These are phyloP conservation scores for Linurgus olivaceus DNA, from an alignment of 2,797 vertebrate species.

Conservation along the genomic window DNA sequence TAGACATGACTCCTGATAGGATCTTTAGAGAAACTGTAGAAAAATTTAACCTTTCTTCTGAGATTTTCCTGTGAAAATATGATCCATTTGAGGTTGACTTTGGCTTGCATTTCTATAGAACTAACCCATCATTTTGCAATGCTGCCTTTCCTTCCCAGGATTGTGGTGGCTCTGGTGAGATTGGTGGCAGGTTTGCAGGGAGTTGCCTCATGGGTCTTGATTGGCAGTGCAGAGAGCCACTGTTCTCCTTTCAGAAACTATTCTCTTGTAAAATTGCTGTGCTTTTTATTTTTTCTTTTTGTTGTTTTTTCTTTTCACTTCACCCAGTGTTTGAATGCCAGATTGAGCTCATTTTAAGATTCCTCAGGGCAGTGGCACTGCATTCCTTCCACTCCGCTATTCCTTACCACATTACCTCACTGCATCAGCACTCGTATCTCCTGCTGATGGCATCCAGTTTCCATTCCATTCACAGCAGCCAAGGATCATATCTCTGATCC, in stretches of 20 bases:
- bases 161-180: background rate
- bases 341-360: constrained; percentile 77
- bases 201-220: background rate
- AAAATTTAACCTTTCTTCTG: background rate
- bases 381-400: constrained; percentile 76
- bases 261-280: background rate
- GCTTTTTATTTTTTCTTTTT: background rate
- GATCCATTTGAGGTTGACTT: background rate
- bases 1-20: background rate
- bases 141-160: background rate
- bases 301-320: background rate
- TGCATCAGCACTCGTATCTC: constrained; percentile 74
- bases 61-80: background rate
- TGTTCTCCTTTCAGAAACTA: background rate
- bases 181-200: background rate
- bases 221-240: background rate
- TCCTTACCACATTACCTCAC: constrained; percentile 83
- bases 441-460: constrained; percentile 82
- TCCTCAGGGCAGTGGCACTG: constrained; percentile 66
- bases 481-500: constrained; percentile 89
- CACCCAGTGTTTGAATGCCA: background rate
- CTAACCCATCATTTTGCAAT: background rate
- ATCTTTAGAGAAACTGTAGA: background rate
- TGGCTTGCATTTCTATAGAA: background rate
- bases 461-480: constrained; percentile 82